Percentiles rank a stretch among this genome's conserved stretches.
phyloP scores from a whole-genome alignment of 2,113 vertebrate genomes.

The Chamaea fasciata region DNA sequence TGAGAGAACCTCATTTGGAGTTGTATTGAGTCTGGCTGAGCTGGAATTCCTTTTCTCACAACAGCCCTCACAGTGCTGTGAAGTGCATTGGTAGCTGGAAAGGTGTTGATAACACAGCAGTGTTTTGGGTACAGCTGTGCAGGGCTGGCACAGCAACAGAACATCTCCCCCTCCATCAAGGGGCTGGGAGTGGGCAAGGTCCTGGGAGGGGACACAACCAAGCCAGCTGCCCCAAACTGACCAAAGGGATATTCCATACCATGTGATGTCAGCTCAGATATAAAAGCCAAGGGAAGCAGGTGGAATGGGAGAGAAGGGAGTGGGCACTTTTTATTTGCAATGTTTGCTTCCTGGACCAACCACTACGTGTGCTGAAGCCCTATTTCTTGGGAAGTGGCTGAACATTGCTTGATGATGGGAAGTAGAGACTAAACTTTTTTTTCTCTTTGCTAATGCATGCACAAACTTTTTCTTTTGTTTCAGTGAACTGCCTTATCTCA shows the following conservation, averaged over 20 bases:
- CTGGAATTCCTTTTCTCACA: not conserved
- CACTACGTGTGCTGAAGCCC: not conserved
- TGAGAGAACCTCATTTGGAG: not conserved
- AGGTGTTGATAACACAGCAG: not conserved
- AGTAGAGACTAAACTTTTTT: not conserved
- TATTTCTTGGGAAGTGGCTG: not conserved
- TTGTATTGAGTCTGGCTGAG: not conserved
- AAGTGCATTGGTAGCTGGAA: not conserved
- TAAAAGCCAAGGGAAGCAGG: not conserved
- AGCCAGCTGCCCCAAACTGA: not conserved
- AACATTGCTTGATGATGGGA: fast-evolving
- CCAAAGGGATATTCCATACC: not conserved
- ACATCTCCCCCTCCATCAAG: fast-evolving
- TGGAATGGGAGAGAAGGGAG: not conserved
- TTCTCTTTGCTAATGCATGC: not conserved
- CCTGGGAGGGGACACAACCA: not conserved
- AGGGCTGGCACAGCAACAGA: not conserved
- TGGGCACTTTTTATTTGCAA: not conserved
- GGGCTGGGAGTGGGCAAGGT: not conserved
- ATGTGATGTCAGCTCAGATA: fast-evolving
- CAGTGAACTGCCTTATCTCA: not conserved
- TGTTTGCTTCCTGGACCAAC: not conserved
- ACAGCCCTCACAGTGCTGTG: not conserved
- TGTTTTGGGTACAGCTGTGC: not conserved
- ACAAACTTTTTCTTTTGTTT: not conserved